These are phyloP conservation scores for Trididemnum miniatum DNA, from an alignment of 23 tunicate species.

Conservation along the genomic window DNA sequence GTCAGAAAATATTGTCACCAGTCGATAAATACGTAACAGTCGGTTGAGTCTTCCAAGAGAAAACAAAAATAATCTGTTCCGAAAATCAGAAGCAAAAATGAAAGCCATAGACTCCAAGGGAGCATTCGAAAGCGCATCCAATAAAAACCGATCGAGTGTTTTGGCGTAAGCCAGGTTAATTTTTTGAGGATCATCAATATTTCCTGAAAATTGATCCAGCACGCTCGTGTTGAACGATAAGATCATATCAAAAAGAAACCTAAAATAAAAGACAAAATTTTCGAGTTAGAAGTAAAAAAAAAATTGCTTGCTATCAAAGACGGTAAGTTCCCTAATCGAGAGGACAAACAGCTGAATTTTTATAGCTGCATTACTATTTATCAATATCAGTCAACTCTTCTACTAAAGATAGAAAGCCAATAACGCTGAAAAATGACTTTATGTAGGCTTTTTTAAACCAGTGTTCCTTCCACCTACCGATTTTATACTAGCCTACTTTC, in stretches of 20 bases:
- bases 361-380: too few relatives aligned
- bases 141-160: constrained; percentile 40
- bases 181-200: constrained; percentile 45
- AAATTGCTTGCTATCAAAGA: too few relatives aligned
- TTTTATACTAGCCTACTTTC: too few relatives aligned
- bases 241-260: constrained; percentile 86
- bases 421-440: too few relatives aligned
- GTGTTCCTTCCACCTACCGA: too few relatives aligned
- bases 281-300: too few relatives aligned
- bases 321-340: too few relatives aligned
- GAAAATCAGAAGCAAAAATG: constrained; percentile 19
- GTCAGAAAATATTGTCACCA: constrained; percentile 38
- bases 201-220: constrained; percentile 57
- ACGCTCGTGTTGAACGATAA: constrained; percentile 69
- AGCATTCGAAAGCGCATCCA: constrained; percentile 60
- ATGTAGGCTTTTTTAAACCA: too few relatives aligned
- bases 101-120: constrained; percentile 66
- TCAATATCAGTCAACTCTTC: too few relatives aligned
- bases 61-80: constrained; percentile 36
- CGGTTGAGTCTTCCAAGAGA: constrained; percentile 50
- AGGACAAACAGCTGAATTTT: too few relatives aligned
- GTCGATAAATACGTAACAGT: constrained; percentile 59
- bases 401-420: too few relatives aligned
- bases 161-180: constrained; percentile 53
- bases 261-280: constrained; percentile 9